Evolutionary conservation across 2,797 vertebrate species (phyloP).

Genomic region (Harpagifer antarcticus): DNA sequence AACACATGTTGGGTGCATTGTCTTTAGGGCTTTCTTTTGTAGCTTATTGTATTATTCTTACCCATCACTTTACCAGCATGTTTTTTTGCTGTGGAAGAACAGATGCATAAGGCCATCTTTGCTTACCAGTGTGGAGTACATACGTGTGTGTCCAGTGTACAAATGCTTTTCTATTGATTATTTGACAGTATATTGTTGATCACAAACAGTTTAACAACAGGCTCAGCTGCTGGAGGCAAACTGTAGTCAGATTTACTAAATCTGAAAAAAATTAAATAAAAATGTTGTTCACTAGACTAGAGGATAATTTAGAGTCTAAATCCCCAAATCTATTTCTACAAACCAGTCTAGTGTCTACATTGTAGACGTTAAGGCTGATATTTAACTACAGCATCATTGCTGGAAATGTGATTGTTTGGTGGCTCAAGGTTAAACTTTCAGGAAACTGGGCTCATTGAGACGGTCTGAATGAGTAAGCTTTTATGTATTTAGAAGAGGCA

Average conservation of each 20-base stretch:
- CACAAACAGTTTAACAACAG: background rate
- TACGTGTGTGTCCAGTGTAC: background rate
- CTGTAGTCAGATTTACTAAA: background rate
- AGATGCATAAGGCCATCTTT: background rate
- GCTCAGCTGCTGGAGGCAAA: slow-evolving; percentile 1
- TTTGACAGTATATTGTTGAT: slow-evolving; percentile 17
- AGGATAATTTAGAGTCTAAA: no score
- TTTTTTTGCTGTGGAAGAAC: background rate
- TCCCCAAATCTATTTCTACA: no score
- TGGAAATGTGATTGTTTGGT: slow-evolving; percentile 6
- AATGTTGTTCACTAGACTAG: background rate
- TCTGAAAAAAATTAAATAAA: no score
- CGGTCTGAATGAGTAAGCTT: background rate
- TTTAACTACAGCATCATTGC: background rate
- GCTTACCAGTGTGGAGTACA: background rate
- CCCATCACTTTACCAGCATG: background rate
- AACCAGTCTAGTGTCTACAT: no score
- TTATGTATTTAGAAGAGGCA: background rate
- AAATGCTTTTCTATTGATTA: slow-evolving; percentile 9
- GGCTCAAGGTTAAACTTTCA: background rate
- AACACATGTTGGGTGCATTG: background rate
- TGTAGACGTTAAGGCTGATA: background rate
- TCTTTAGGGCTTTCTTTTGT: background rate
- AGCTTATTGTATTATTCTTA: background rate
- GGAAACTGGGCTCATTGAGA: background rate